Percentiles rank a stretch among this genome's conserved stretches.
phyloP scores from a whole-genome alignment of 1,140 invertebrate genomes.

The Cecropterus lyciades region DNA sequence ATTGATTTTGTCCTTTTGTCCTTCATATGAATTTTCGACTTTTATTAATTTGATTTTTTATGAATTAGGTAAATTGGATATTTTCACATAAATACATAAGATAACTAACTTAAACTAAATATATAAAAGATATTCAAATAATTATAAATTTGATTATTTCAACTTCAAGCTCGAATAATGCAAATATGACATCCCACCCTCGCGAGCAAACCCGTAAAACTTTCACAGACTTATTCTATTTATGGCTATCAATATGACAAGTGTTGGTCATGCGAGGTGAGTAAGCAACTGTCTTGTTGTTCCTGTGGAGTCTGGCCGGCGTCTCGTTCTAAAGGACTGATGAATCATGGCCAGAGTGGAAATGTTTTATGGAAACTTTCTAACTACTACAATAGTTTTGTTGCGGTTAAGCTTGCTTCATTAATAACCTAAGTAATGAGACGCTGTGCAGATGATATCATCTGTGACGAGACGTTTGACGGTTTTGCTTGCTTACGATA shows the following conservation, averaged over 20 bases:
- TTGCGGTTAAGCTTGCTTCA: constrained; percentile 25
- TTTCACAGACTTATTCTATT: constrained; percentile 34
- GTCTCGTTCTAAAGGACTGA: constrained; percentile 43
- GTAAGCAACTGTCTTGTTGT: constrained; percentile 38
- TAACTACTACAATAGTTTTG: constrained; percentile 28
- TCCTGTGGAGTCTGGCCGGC: constrained; percentile 39
- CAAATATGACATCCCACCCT: constrained; percentile 8
- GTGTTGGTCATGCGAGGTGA: constrained; percentile 38
- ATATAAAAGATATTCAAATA: too few relatives aligned
- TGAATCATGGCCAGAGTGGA: constrained; percentile 35
- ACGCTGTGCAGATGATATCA: constrained; percentile 14
- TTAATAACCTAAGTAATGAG: constrained; percentile 33
- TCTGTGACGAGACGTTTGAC: constrained; percentile 6
- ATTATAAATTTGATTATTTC: too few relatives aligned
- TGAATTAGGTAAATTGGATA: too few relatives aligned
- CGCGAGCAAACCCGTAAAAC: constrained; percentile 28
- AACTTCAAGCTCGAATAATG: background rate
- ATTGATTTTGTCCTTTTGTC: too few relatives aligned
- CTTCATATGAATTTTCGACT: too few relatives aligned
- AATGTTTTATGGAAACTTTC: constrained; percentile 36
- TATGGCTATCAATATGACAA: constrained; percentile 36
- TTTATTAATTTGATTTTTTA: too few relatives aligned
- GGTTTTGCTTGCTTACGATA: background rate
- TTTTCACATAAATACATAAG: too few relatives aligned
- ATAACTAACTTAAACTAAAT: too few relatives aligned